A percentile compares a stretch with the other conserved stretches of the same genome.
Conservation (phyloP, 2,888 invertebrate genomes). For the Conomelus anceps region DNA sequence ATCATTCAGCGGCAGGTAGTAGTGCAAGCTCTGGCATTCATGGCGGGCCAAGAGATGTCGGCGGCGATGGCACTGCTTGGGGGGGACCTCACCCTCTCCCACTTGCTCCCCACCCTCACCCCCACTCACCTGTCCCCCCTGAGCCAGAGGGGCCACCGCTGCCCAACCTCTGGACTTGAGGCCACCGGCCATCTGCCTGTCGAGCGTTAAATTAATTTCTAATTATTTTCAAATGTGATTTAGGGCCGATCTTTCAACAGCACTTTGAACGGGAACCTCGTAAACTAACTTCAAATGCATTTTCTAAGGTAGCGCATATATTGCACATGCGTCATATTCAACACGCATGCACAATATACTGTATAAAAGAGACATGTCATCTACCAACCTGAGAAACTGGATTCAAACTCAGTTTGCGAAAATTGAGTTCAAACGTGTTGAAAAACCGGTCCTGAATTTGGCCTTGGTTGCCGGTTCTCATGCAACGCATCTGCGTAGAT, state of each 20-base stretch:
- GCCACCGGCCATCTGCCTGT: neutral
- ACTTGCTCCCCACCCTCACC: no score
- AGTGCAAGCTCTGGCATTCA: no score
- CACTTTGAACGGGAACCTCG: neutral
- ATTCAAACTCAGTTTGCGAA: neutral
- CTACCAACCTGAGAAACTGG: neutral
- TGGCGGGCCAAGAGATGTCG: no score
- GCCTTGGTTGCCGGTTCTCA: neutral
- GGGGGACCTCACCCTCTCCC: neutral
- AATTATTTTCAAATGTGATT: no score
- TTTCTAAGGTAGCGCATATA: neutral
- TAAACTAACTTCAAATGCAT: neutral
- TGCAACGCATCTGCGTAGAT: neutral
- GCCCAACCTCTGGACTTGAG: constrained; percentile 1
- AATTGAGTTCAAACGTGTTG: neutral
- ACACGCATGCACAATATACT: neutral
- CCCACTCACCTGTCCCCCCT: neutral
- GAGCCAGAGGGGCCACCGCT: neutral
- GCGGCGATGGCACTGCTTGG: no score
- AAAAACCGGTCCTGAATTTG: neutral
- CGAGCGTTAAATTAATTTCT: neutral
- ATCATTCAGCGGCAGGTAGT: constrained; percentile 24
- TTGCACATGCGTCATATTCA: neutral
- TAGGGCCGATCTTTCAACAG: neutral
- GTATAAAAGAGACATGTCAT: neutral